Conservation (phyloP, 2,888 invertebrate genomes). For the Synanthedon andrenaeformis region DNA sequence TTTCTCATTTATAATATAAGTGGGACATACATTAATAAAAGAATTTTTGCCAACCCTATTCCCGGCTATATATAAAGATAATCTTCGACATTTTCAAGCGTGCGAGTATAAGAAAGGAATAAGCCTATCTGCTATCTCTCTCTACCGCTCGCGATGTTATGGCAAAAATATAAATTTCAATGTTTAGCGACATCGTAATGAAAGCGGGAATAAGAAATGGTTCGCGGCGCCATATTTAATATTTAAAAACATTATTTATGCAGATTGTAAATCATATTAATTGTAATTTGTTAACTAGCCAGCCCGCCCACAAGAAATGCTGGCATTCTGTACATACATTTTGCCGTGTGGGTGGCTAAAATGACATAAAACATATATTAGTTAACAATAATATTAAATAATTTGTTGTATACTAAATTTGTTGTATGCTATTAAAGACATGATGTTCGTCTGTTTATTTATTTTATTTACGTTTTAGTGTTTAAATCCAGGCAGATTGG, state of each 20-base stretch:
- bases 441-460: no score
- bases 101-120: neutral
- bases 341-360: neutral
- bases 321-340: neutral
- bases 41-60: neutral
- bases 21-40: no score
- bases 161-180: constrained; percentile 23
- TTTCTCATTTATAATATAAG: no score
- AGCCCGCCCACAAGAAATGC: constrained; percentile 13
- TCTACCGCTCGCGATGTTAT: constrained; percentile 5
- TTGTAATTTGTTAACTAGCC: constrained; percentile 43
- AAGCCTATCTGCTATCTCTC: neutral
- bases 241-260: constrained; percentile 44
- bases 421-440: no score
- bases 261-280: constrained; percentile 52
- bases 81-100: constrained; percentile 5
- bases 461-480: no score
- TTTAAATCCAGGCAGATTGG: no score
- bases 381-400: no score
- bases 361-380: no score
- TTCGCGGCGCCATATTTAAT: constrained; percentile 28
- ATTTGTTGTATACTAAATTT: no score
- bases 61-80: neutral
- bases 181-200: constrained; percentile 39
- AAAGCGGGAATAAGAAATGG: constrained; percentile 16